Evolutionary conservation across 2,888 invertebrate species (phyloP).

Genomic region (Cephus runcator): DNA sequence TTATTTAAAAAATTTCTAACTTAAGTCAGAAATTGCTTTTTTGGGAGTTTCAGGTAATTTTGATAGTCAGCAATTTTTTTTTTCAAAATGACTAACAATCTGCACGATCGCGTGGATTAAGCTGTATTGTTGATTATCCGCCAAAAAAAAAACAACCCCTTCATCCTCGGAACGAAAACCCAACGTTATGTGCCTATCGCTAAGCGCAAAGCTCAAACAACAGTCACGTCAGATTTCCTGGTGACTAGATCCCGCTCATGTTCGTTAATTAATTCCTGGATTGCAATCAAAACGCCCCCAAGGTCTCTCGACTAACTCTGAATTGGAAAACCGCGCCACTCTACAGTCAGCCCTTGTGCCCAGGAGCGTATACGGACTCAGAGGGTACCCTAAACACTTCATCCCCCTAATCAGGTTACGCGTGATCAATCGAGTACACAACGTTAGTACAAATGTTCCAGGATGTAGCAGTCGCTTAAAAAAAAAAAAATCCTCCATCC

Average conservation of each 20-base stretch:
- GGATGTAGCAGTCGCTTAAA: neutral
- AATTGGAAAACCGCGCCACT: constrained; percentile 1
- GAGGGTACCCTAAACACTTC: too few species aligned
- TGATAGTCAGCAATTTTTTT: too few species aligned
- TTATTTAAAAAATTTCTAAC: too few species aligned
- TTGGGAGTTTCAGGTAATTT: too few species aligned
- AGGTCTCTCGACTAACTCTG: constrained; percentile 14
- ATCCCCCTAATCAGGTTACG: too few species aligned
- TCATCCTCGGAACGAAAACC: neutral
- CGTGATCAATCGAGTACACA: too few species aligned
- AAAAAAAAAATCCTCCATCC: neutral
- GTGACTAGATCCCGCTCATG: constrained; percentile 38
- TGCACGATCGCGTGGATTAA: constrained; percentile 16
- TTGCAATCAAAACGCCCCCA: constrained; percentile 45
- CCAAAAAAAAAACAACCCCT: neutral
- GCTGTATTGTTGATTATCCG: constrained; percentile 48
- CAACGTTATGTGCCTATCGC: constrained; percentile 9
- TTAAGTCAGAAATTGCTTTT: too few species aligned
- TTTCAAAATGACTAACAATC: neutral
- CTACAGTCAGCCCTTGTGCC: neutral
- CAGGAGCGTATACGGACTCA: neutral
- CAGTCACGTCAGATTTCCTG: constrained; percentile 51
- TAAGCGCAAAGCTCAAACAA: constrained; percentile 40
- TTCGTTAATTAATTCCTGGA: constrained; percentile 53
- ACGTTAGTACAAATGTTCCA: too few species aligned